Conservation (phyloP, 2,888 invertebrate genomes). For the Chrysodeixis includens region DNA sequence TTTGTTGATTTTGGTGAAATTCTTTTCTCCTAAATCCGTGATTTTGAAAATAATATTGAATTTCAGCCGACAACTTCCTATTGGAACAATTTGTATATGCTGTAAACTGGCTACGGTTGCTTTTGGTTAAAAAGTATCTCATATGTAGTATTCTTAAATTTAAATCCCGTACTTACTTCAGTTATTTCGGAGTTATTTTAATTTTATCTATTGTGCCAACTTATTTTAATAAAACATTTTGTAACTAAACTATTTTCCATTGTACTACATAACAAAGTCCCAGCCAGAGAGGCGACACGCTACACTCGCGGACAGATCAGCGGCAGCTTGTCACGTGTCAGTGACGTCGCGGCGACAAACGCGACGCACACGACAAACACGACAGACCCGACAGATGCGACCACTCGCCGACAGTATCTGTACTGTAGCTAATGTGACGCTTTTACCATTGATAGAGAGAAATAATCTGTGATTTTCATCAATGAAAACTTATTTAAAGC, state of each 20-base stretch:
- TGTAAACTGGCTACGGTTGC: too few relatives aligned
- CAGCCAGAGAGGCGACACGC: neutral
- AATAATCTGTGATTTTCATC: neutral
- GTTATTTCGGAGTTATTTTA: neutral
- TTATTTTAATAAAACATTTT: conserved; percentile 1
- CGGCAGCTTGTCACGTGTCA: conserved; percentile 37
- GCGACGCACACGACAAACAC: conserved; percentile 15
- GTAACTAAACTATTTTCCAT: neutral
- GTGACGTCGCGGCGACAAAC: conserved; percentile 20
- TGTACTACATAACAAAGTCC: neutral
- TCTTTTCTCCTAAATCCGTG: too few relatives aligned
- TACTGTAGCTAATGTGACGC: neutral
- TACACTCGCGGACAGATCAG: conserved; percentile 21
- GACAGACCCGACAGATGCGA: conserved; percentile 7
- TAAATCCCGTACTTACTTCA: too few relatives aligned
- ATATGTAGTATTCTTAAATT: too few relatives aligned
- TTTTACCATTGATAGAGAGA: neutral
- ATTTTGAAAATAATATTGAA: too few relatives aligned
- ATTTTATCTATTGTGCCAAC: neutral
- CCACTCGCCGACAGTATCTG: neutral
- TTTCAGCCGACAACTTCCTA: too few relatives aligned
- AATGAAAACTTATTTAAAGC: too few relatives aligned
- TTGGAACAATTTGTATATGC: too few relatives aligned
- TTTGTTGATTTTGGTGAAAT: neutral
- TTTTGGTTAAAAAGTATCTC: too few relatives aligned